Base-by-base conservation (phyloP, 2,113 vertebrate species). In the Motacilla tschutschensis region DNA sequence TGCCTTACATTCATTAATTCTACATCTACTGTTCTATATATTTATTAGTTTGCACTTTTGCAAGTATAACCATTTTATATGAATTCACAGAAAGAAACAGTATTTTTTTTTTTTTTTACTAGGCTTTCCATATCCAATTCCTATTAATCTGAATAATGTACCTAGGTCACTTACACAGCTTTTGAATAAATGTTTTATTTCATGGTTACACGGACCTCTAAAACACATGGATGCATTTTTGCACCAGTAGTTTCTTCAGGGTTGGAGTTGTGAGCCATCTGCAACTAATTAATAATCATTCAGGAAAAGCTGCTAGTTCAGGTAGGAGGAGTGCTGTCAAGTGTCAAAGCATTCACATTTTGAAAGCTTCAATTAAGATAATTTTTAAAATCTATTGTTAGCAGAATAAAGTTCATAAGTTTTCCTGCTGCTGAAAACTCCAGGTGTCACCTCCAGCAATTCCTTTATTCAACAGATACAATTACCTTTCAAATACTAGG, bases 301-400 rank as follows among this genome's bases (percentile, higher is more conserved):
- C 70, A 89, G 54, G 73, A 91, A 92, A 92, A 86, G 58, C 69
- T n/a, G 35, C 24, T 72, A 54, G 46, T 62, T 75, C 54, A 85
- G 81, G 63, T 82, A 82, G 86, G 50, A 78, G 64, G 73, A 87
- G 51, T 81, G 58, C 51, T 92, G 74, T 91, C 70, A 91, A 87
- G 70, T 89, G 88, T 79, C 74, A 91, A 80, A 94, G 74, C 24
- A 60, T 65, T 91, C 91, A 75, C 38, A 85, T 78, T 95, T 83
- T 93, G 88, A 93, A 94, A 83, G 90, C 58, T 94, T 91, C 90
- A 88, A 75, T 89, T 78, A 95, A 83, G 46, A 38, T 75, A 71
- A 94, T 94, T 85, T 88, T 17, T 69, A 33, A 55, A 91, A 83
- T 91, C 91, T 80, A 78, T 77, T 91, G 85, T 93, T 91, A 87